A percentile compares a stretch with the other conserved stretches of the same genome.
Conservation (phyloP, 2,113 vertebrate genomes). For the Zosterops hypoxanthus region DNA sequence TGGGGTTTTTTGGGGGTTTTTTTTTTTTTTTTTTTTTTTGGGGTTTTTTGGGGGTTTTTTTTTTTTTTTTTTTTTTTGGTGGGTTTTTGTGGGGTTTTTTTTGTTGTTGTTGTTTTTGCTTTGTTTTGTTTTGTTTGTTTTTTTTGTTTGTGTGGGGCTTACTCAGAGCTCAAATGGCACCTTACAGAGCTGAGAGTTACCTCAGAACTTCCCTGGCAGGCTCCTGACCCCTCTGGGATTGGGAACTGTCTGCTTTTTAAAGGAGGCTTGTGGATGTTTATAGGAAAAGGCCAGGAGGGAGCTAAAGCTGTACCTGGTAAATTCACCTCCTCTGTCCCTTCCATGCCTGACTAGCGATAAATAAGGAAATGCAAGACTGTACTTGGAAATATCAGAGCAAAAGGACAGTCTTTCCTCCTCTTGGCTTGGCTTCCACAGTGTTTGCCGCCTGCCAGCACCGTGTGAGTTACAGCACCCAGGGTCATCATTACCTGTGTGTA, state of each 20-base stretch:
- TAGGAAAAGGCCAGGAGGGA: not conserved
- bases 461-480: not conserved
- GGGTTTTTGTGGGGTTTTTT: too few species aligned
- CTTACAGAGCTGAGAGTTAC: not conserved
- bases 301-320: not conserved
- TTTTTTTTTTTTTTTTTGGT: too few species aligned
- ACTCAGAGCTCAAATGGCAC: not conserved
- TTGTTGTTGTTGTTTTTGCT: too few species aligned
- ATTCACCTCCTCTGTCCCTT: not conserved
- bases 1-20: too few species aligned
- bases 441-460: not conserved
- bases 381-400: constrained; percentile 16
- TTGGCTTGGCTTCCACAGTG: not conserved
- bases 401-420: not conserved
- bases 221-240: not conserved
- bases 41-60: too few species aligned
- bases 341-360: not conserved
- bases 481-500: not conserved
- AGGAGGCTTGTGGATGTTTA: not conserved
- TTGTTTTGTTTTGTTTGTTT: too few species aligned
- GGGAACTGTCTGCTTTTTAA: not conserved
- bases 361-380: not conserved
- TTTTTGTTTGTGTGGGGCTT: not conserved
- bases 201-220: rapidly evolving
- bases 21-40: too few species aligned